phyloP scores from a whole-genome alignment of 2,113 vertebrate species.

The Oreochromis spilurus region DNA sequence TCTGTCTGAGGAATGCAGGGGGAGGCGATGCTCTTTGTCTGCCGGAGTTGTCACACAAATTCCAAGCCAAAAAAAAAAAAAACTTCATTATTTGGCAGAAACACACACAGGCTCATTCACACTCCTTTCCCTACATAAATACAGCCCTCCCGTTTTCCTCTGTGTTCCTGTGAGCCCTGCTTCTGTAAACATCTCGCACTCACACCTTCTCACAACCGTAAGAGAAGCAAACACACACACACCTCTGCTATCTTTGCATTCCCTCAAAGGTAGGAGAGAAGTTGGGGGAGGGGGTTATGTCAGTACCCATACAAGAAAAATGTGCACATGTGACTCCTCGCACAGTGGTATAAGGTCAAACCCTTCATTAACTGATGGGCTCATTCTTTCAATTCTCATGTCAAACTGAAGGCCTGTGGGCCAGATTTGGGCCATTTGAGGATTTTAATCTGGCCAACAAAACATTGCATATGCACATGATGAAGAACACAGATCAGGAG shows the following conservation, averaged over 20 bases:
- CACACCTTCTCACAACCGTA: not conserved
- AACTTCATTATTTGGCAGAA: conserved; percentile 3
- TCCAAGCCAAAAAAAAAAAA: not conserved
- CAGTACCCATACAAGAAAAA: not conserved
- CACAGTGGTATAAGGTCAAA: not conserved
- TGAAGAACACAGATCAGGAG: not conserved
- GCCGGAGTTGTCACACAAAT: conserved; percentile 9
- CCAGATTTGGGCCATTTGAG: not conserved
- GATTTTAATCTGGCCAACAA: not conserved
- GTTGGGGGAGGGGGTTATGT: not conserved
- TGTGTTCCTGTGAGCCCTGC: not conserved
- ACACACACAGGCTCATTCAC: not conserved
- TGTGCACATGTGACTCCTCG: not conserved
- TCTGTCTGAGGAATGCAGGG: conserved; percentile 55
- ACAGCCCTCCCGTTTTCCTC: not conserved
- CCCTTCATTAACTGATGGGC: not conserved
- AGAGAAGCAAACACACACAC: not conserved
- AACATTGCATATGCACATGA: not conserved
- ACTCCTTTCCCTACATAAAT: not conserved
- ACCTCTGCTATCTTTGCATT: not conserved
- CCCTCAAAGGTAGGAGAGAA: not conserved
- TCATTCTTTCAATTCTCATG: not conserved
- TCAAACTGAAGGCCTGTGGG: not conserved
- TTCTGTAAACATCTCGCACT: not conserved
- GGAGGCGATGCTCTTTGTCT: conserved; percentile 7